These are phyloP conservation scores for Aporrectodea caliginosa DNA, from an alignment of 1,140 invertebrate genomes.

Conservation along the genomic window DNA sequence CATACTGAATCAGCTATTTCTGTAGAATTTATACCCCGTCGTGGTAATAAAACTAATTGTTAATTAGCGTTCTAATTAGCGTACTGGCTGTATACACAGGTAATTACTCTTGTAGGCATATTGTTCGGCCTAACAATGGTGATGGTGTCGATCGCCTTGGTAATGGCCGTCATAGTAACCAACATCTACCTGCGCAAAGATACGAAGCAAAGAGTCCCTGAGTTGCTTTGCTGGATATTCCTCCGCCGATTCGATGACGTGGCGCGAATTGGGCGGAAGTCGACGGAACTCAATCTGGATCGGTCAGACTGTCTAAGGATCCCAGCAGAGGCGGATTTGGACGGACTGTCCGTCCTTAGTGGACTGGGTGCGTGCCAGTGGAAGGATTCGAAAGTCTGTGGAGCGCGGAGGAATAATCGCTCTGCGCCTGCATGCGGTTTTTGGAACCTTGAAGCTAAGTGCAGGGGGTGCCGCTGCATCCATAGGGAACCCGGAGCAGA, in stretches of 20 bases:
- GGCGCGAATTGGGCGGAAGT: background rate
- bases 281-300: background rate
- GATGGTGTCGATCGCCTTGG: conserved; percentile 34
- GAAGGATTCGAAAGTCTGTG: background rate
- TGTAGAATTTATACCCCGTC: too few relatives aligned
- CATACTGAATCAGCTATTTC: too few relatives aligned
- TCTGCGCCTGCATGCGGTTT: too few relatives aligned
- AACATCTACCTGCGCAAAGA: conserved; percentile 35
- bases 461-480: background rate
- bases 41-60: too few relatives aligned
- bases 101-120: too few relatives aligned
- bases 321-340: conserved; percentile 25
- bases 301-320: background rate
- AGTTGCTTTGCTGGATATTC: conserved; percentile 17
- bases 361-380: background rate
- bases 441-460: background rate
- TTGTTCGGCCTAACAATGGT: conserved; percentile 35
- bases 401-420: background rate
- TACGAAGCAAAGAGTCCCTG: conserved; percentile 16
- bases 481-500: background rate
- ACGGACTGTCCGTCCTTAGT: conserved; percentile 20
- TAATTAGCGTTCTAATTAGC: too few relatives aligned
- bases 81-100: too few relatives aligned
- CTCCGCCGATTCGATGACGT: background rate
- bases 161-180: conserved; percentile 35